These are phyloP conservation scores for Propithecus deckenii DNA, from an alignment of 2,797 vertebrate genomes.

Conservation along the genomic window DNA sequence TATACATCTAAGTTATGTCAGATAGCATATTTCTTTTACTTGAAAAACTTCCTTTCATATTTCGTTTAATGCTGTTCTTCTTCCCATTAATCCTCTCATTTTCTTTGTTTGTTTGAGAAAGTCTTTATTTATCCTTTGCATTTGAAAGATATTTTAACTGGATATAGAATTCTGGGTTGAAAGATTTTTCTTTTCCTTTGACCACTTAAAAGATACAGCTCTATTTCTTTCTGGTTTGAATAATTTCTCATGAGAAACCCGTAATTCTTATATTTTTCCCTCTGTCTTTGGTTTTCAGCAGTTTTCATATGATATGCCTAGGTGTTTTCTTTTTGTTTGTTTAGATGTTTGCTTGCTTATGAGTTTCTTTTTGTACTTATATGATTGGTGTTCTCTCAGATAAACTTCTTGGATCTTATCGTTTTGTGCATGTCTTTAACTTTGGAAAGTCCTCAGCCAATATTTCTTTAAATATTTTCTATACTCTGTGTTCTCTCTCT, in stretches of 20 bases:
- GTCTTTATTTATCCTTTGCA: background rate
- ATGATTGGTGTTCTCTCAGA: background rate
- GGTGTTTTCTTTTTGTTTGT: background rate
- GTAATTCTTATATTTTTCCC: background rate
- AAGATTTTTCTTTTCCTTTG: background rate
- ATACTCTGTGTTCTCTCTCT: background rate
- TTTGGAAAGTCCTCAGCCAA: background rate
- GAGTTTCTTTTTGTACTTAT: background rate
- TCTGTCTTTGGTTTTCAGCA: background rate
- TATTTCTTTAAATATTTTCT: background rate
- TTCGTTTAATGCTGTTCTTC: background rate
- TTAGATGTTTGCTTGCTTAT: background rate
- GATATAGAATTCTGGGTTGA: background rate
- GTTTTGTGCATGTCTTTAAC: background rate
- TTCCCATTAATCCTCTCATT: background rate
- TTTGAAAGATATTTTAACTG: conserved; percentile 3
- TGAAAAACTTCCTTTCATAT: background rate
- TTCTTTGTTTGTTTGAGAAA: background rate
- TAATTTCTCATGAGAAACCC: background rate
- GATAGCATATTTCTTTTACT: background rate
- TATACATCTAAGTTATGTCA: background rate
- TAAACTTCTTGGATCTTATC: background rate
- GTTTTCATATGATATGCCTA: background rate
- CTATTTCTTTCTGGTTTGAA: background rate
- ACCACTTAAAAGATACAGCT: background rate